phyloP scores from a whole-genome alignment of 2,113 vertebrate species.

The Tenebrosternarchus preto region DNA sequence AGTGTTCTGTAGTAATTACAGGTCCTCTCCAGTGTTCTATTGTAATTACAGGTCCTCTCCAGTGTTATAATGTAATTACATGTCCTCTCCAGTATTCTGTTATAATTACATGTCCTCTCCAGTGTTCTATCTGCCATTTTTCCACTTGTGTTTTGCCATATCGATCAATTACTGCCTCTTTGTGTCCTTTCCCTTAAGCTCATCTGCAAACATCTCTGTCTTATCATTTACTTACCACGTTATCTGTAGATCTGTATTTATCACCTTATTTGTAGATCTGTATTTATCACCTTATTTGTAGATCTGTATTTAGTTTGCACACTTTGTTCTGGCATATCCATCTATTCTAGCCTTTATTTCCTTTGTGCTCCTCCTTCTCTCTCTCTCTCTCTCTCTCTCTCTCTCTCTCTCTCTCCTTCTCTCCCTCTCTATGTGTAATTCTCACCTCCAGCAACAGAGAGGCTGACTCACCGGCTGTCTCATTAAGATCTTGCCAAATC shows the following conservation, averaged over 20 bases:
- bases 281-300: constrained; percentile 10
- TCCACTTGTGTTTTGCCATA: background rate
- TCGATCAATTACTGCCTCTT: background rate
- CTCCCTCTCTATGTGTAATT: constrained; percentile 68
- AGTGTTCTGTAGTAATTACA: too few species aligned
- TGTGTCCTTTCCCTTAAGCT: background rate
- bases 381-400: constrained; percentile 40
- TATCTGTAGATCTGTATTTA: too few species aligned
- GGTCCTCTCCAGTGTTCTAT: too few species aligned
- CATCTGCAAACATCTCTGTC: constrained; percentile 12
- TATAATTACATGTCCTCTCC: too few species aligned
- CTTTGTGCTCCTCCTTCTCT: background rate
- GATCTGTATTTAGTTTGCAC: constrained; percentile 12
- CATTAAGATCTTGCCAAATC: constrained; percentile 74
- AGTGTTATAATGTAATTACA: too few species aligned
- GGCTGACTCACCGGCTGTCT: constrained; percentile 75
- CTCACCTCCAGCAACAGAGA: constrained; percentile 73
- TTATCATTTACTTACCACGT: constrained; percentile 30
- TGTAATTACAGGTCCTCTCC: too few species aligned
- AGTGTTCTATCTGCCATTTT: background rate
- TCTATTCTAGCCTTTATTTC: constrained; percentile 39
- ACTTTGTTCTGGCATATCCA: constrained; percentile 26
- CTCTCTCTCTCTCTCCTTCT: constrained; percentile 54
- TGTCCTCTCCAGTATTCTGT: too few species aligned
- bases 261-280: too few species aligned